Evolutionary conservation across 2,797 vertebrate species (phyloP).

Genomic region (Distichodus sexfasciatus): DNA sequence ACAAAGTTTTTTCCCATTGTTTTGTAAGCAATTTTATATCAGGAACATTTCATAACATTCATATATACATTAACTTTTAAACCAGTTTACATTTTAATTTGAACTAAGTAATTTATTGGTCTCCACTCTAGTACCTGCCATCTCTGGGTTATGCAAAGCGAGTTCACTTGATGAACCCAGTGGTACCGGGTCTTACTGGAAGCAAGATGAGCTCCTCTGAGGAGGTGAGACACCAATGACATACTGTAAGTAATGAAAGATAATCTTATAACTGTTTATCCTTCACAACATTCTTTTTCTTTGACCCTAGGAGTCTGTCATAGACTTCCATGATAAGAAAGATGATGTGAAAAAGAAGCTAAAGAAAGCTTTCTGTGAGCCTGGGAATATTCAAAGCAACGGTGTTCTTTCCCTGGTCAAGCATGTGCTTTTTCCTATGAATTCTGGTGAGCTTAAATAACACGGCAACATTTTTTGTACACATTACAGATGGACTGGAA

Average conservation of each 20-base stretch:
- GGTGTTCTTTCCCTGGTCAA: slow-evolving; percentile 93
- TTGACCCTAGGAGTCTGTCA: slow-evolving; percentile 89
- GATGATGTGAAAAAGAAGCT: slow-evolving; percentile 96
- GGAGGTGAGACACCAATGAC: slow-evolving; percentile 75
- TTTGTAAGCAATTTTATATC: too few species aligned
- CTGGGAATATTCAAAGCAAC: slow-evolving; percentile 93
- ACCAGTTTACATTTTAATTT: too few species aligned
- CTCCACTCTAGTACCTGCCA: slow-evolving; percentile 90
- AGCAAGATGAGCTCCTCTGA: slow-evolving; percentile 98
- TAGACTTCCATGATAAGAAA: slow-evolving; percentile 90
- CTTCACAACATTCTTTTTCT: not conserved
- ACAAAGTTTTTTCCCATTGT: too few species aligned
- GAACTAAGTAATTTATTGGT: too few species aligned
- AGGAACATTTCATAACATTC: too few species aligned
- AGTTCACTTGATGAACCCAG: slow-evolving; percentile 95
- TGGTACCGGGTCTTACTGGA: slow-evolving; percentile 96
- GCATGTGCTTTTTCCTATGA: slow-evolving; percentile 89
- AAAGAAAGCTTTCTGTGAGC: slow-evolving; percentile 98
- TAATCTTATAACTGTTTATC: too few species aligned
- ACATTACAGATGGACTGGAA: not conserved
- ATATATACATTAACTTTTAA: too few species aligned
- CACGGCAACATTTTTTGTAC: too few species aligned
- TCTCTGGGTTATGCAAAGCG: slow-evolving; percentile 91
- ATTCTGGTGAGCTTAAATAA: slow-evolving; percentile 75
- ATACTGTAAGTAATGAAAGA: too few species aligned